Base-by-base conservation (phyloP, 2,888 invertebrate species). In the Leuctra nigra region DNA sequence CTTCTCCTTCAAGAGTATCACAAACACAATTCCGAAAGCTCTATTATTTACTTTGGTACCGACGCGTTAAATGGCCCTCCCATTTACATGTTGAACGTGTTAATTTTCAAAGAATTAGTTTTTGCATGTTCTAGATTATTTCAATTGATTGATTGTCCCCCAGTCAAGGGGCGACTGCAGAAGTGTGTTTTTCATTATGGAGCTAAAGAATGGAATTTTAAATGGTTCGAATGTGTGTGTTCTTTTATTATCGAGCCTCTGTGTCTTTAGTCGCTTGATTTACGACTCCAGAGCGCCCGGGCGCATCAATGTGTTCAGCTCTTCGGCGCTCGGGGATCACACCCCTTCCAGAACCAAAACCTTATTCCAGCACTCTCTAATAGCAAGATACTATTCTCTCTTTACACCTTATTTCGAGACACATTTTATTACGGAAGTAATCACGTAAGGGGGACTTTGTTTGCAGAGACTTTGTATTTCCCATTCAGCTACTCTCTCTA, bases 91-190 rank as follows among this genome's bases (percentile, higher is more conserved):
- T n/a, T n/a, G n/a, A n/a, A n/a, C n/a, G n/a, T n/a, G n/a, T n/a
- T n/a, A n/a, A n/a, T n/a, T n/a, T n/a, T n/a, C n/a, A n/a, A n/a
- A n/a, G n/a, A n/a, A n/a, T n/a, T n/a, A n/a, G n/a, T n/a, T n/a
- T n/a, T n/a, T n/a, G n/a, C n/a, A n/a, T n/a, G n/a, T n/a, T n/a
- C n/a, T n/a, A n/a, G n/a, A n/a, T n/a, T n/a, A 29, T 56, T 59
- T 54, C 56, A 35, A 47, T 56, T 56, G 59, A 59, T 59, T 54
- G 52, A 59, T 59, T 35, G 50, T 23, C 44, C 14, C 23, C 22
- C 4, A n/a, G 7, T 22, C 7, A 4, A 29, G 11, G 29, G 29
- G 29, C 29, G 38, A 38, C n/a, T 38, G 38, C 6, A 38, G 38
- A 38, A n/a, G 14, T 41, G 16, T 16, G 16, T 7, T 7, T 41